These are phyloP conservation scores for Crossocerus cetratus DNA, from an alignment of 2,888 invertebrate species.

Conservation along the genomic window DNA sequence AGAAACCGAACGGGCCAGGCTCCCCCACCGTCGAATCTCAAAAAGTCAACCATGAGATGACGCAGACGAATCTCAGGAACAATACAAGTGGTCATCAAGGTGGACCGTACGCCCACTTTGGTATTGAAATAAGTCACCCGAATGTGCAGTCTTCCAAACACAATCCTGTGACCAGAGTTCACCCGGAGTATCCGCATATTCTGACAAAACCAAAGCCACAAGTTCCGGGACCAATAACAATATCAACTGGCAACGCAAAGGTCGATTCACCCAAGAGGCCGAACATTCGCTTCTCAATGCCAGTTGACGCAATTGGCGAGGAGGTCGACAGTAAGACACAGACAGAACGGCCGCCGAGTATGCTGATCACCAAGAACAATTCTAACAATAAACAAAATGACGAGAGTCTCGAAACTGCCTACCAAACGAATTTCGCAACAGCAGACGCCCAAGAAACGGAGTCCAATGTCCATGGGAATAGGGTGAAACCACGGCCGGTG, in stretches of 20 bases:
- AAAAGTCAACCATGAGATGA: conserved; percentile 1
- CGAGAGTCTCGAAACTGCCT: conserved; percentile 64
- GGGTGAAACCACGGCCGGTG: conserved; percentile 18
- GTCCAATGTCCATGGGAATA: conserved; percentile 21
- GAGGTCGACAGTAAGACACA: conserved; percentile 66
- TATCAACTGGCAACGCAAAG: conserved; percentile 59
- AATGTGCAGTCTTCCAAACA: conserved; percentile 26
- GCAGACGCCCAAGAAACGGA: conserved; percentile 48
- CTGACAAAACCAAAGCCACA: conserved; percentile 69
- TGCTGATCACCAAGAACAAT: conserved; percentile 54
- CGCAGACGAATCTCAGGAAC: conserved; percentile 20
- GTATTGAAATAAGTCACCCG: conserved; percentile 19
- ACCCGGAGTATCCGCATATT: conserved; percentile 71
- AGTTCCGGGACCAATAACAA: conserved; percentile 67
- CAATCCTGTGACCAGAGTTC: conserved; percentile 52
- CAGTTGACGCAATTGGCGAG: conserved; percentile 65
- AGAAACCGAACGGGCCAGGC: conserved; percentile 21
- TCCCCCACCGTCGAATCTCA: conserved; percentile 2
- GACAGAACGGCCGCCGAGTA: conserved; percentile 70
- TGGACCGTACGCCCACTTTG: neutral
- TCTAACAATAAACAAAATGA: conserved; percentile 51
- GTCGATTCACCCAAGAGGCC: conserved; percentile 49
- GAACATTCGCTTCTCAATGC: conserved; percentile 67
- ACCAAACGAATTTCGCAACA: conserved; percentile 68
- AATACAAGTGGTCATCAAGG: conserved; percentile 23